A percentile compares a stretch with the other conserved stretches of the same genome.
These are phyloP conservation scores for Falcaria lacertinaria DNA, from an alignment of 2,888 invertebrate species.

Conservation along the genomic window DNA sequence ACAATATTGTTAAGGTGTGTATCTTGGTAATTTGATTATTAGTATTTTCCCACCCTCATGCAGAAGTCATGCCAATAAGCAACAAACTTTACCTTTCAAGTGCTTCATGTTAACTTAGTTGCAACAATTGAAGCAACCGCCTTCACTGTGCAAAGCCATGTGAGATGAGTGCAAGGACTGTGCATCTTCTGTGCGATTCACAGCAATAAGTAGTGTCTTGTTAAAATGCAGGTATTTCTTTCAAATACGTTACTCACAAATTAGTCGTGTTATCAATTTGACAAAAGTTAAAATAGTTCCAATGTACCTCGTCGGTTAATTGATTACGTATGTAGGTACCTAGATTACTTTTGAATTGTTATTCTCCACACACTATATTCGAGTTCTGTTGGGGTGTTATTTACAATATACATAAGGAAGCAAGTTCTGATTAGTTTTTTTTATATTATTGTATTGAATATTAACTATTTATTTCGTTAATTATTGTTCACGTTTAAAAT, in stretches of 20 bases:
- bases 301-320: conserved; percentile 6
- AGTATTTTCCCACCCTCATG: conserved; percentile 32
- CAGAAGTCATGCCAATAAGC: conserved; percentile 69
- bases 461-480: too few species aligned
- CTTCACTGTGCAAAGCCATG: conserved; percentile 73
- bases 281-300: conserved; percentile 9
- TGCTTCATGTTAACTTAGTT: conserved; percentile 55
- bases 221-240: conserved; percentile 20
- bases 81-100: conserved; percentile 74
- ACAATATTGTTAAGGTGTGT: conserved; percentile 22
- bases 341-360: not conserved
- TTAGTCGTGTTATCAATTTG: conserved; percentile 49
- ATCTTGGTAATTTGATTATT: conserved; percentile 21
- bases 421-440: conserved; percentile 12
- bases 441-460: too few species aligned
- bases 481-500: not conserved
- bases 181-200: conserved; percentile 36
- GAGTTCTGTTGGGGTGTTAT: conserved; percentile 16
- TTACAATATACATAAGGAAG: conserved; percentile 10
- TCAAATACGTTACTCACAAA: conserved; percentile 32
- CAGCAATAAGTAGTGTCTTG: conserved; percentile 23
- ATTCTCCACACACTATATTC: conserved; percentile 11
- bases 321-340: conserved; percentile 6
- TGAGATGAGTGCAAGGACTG: conserved; percentile 59
- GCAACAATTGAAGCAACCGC: conserved; percentile 65